These are phyloP conservation scores for Octodonta nipae DNA, from an alignment of 2,888 invertebrate species.

Conservation along the genomic window DNA sequence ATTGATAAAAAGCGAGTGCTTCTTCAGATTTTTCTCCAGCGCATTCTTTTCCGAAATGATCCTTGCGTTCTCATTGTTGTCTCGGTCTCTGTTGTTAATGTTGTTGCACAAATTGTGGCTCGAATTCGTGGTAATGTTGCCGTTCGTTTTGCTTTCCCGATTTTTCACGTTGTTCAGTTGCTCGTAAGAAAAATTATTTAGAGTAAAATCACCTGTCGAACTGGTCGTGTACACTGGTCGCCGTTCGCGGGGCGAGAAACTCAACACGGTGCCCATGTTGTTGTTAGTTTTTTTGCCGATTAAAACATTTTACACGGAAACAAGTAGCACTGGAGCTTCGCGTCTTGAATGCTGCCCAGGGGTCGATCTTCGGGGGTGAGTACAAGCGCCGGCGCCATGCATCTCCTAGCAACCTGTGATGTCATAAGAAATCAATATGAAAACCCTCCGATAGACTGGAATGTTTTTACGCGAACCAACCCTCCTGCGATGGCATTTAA, in stretches of 20 bases:
- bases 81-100: conserved; percentile 40
- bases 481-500: too few species aligned
- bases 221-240: conserved; percentile 54
- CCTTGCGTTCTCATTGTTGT: conserved; percentile 66
- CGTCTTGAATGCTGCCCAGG: conserved; percentile 28
- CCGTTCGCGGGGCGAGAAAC: conserved; percentile 85
- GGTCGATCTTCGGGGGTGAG: conserved; percentile 27
- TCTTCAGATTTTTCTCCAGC: conserved; percentile 78
- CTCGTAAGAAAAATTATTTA: conserved; percentile 87
- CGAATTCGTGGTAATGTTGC: conserved; percentile 23
- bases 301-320: neutral
- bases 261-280: conserved; percentile 86
- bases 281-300: neutral
- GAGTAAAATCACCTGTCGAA: conserved; percentile 58
- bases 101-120: conserved; percentile 38
- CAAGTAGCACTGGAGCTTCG: conserved; percentile 11
- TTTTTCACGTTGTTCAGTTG: conserved; percentile 85
- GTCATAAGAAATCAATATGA: conserved; percentile 31
- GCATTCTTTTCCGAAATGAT: conserved; percentile 77
- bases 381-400: conserved; percentile 30
- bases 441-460: too few species aligned
- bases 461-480: too few species aligned
- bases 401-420: conserved; percentile 36
- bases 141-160: conserved; percentile 46
- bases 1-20: conserved; percentile 88